Percentiles rank a stretch among this genome's conserved stretches.
Evolutionary conservation across 2,797 vertebrate genomes (phyloP).

Genomic region (Taenioides sp.): DNA sequence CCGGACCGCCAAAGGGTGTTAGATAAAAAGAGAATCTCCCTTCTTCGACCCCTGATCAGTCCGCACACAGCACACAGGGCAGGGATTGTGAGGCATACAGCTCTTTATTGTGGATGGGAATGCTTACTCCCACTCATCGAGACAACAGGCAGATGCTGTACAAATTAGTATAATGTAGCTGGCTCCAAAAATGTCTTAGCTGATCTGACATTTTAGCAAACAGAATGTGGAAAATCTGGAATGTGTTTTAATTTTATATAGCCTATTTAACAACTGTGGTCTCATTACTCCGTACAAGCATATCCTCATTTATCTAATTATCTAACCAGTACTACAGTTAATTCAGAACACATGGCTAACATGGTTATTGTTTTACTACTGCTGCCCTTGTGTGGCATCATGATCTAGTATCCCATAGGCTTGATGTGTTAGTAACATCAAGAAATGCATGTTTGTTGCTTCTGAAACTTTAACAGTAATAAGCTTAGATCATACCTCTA

Average conservation of each 20-base stretch:
- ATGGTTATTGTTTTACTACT: neutral
- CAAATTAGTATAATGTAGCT: conserved; percentile 19
- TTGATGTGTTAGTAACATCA: neutral
- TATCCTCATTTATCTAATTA: neutral
- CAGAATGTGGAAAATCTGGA: neutral
- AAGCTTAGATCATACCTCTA: conserved; percentile 78
- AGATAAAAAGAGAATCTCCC: conserved; percentile 46
- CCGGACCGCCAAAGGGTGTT: conserved; percentile 23
- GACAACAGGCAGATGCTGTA: conserved; percentile 41
- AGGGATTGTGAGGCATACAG: conserved; percentile 64
- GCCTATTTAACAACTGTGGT: neutral
- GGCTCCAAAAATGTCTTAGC: conserved; percentile 1
- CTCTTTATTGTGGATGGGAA: conserved; percentile 70
- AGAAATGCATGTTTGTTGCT: neutral
- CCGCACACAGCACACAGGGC: conserved; percentile 45
- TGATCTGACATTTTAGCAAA: neutral
- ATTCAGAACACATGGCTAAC: conserved; percentile 1
- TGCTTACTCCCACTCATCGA: conserved; percentile 63
- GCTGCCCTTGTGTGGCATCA: neutral
- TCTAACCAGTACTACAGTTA: neutral
- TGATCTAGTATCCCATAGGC: neutral
- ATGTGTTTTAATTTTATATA: neutral
- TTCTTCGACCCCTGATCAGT: conserved; percentile 17
- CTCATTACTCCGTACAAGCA: too few species aligned
- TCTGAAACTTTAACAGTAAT: neutral